Evolutionary conservation across 2,888 invertebrate genomes (phyloP).

Genomic region (Pandemis corylana): DNA sequence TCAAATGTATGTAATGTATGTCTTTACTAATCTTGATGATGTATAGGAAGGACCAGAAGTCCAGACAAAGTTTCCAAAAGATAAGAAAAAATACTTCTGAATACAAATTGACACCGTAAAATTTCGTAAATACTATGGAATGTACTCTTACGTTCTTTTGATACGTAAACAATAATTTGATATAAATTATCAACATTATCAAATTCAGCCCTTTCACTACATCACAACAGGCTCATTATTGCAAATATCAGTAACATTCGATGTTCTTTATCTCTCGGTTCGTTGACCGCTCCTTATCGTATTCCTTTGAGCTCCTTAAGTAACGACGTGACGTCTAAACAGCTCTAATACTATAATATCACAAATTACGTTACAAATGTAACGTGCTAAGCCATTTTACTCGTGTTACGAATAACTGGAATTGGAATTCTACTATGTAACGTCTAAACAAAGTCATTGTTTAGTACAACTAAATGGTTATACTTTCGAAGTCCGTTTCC

Average conservation of each 20-base stretch:
- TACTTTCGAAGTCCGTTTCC: not conserved
- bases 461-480: not conserved
- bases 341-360: conserved; percentile 45
- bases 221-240: conserved; percentile 21
- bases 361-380: conserved; percentile 41
- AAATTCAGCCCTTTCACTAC: conserved; percentile 16
- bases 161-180: conserved; percentile 3
- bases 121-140: not conserved
- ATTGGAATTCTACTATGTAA: not conserved
- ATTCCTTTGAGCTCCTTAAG: conserved; percentile 66
- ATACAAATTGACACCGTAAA: not conserved
- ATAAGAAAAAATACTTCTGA: too few species aligned
- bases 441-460: not conserved
- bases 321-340: conserved; percentile 54
- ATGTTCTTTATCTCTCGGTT: conserved; percentile 65
- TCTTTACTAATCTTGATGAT: too few species aligned
- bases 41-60: not conserved
- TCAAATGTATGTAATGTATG: too few species aligned
- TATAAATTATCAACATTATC: conserved; percentile 20
- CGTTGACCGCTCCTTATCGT: conserved; percentile 71
- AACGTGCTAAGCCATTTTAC: not conserved
- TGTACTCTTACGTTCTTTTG: not conserved
- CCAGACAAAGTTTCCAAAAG: not conserved
- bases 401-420: not conserved
- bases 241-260: conserved; percentile 39